Percentiles rank a stretch among this genome's conserved stretches.
Evolutionary conservation across 2,888 invertebrate species (phyloP).

Genomic region (Cylindroiulus punctatus): DNA sequence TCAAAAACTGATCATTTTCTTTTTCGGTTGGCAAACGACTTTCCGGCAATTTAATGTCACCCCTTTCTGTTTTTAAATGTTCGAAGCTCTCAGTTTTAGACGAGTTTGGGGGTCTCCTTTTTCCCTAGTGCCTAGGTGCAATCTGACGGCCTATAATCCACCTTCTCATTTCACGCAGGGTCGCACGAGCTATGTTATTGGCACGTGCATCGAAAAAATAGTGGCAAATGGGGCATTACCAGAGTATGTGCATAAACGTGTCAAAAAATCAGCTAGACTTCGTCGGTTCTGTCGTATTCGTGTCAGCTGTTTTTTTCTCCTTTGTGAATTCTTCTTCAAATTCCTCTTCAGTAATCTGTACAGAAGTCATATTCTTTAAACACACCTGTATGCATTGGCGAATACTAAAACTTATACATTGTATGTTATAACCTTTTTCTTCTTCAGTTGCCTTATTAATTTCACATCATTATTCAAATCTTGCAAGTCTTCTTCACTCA

Average conservation of each 20-base stretch:
- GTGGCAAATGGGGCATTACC: too few relatives aligned
- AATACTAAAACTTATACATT: neutral
- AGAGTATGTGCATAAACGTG: too few relatives aligned
- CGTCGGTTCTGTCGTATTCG: neutral
- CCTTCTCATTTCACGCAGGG: too few relatives aligned
- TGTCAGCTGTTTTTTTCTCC: neutral
- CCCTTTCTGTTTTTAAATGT: too few relatives aligned
- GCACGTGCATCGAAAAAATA: neutral
- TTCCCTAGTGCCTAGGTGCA: too few relatives aligned
- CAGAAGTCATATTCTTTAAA: neutral
- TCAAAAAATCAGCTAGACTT: neutral
- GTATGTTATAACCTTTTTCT: conserved; percentile 73
- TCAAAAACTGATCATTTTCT: too few relatives aligned
- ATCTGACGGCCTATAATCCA: too few relatives aligned
- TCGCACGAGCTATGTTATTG: too few relatives aligned
- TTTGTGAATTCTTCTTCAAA: conserved; percentile 9
- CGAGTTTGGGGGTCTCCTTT: too few relatives aligned
- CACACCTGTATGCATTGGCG: neutral
- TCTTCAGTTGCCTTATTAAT: conserved; percentile 86
- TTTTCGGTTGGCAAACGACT: too few relatives aligned
- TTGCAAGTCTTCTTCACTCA: conserved; percentile 78
- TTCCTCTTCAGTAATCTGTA: conserved; percentile 50
- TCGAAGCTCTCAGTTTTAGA: too few relatives aligned
- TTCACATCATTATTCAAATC: conserved; percentile 82
- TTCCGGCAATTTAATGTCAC: too few relatives aligned